These are phyloP conservation scores for Schizaphis graminum DNA, from an alignment of 2,888 invertebrate species.

Conservation along the genomic window DNA sequence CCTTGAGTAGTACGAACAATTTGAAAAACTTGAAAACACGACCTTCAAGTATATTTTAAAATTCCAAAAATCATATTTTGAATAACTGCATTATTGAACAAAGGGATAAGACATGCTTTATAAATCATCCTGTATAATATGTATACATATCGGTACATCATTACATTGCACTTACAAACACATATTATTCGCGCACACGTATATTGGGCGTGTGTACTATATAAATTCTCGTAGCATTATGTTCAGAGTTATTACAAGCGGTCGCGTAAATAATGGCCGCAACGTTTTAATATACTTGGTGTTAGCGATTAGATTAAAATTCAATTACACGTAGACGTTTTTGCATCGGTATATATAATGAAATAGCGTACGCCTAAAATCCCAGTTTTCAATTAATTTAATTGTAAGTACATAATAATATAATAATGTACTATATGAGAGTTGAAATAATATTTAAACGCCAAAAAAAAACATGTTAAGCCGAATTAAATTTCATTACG, in stretches of 20 bases:
- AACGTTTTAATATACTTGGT: background rate
- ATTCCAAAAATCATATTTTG: too few species aligned
- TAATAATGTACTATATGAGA: background rate
- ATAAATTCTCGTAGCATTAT: background rate
- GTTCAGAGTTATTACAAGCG: background rate
- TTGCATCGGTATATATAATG: background rate
- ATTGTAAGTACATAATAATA: background rate
- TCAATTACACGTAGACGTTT: background rate
- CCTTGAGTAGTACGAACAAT: too few species aligned
- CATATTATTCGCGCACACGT: background rate
- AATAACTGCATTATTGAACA: too few species aligned
- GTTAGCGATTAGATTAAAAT: conserved; percentile 5
- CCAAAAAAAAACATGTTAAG: background rate
- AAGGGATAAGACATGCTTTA: too few species aligned
- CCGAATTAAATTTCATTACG: background rate
- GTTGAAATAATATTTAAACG: background rate
- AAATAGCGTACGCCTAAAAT: background rate
- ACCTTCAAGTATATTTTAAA: too few species aligned
- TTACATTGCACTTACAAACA: background rate
- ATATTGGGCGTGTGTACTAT: background rate
- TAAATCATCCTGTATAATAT: too few species aligned
- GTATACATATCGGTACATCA: too few species aligned
- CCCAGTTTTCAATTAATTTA: background rate
- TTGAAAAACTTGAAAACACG: too few species aligned
- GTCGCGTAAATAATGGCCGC: background rate